A percentile compares a stretch with the other conserved stretches of the same genome.
Conservation (phyloP, 1,140 invertebrate species). For the Hesperophylax magnus region DNA sequence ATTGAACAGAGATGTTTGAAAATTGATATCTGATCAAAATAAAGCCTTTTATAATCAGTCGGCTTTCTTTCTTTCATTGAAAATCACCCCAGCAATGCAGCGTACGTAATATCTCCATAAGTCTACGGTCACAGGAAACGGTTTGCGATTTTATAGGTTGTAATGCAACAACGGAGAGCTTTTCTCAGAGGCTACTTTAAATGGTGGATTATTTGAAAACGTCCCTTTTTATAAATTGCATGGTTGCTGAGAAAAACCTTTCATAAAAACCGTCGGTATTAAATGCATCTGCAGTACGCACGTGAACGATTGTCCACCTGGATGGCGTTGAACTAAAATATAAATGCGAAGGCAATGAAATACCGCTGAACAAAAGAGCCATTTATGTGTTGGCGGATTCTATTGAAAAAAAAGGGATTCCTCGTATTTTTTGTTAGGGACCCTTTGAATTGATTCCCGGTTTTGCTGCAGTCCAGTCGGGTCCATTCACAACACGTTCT, state of each 20-base stretch:
- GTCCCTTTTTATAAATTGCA: background rate
- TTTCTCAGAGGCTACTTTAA: too few species aligned
- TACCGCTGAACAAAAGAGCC: too few species aligned
- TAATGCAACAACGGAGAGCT: background rate
- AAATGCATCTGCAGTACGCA: constrained; percentile 18
- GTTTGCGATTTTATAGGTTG: background rate
- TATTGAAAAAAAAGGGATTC: too few species aligned
- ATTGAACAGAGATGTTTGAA: constrained; percentile 6
- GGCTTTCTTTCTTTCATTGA: constrained; percentile 33
- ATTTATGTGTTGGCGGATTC: too few species aligned
- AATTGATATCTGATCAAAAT: constrained; percentile 18
- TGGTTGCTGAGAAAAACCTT: background rate
- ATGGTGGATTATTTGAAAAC: background rate
- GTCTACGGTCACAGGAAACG: background rate
- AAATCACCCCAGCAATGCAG: constrained; percentile 3
- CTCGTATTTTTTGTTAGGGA: background rate
- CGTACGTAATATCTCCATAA: background rate
- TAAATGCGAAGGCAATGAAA: background rate
- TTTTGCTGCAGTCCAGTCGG: background rate
- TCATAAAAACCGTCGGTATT: background rate
- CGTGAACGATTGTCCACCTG: constrained; percentile 40
- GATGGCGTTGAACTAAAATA: background rate
- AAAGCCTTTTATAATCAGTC: constrained; percentile 4
- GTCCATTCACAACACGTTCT: constrained; percentile 39
- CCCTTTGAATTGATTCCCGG: background rate